Evolutionary conservation across 1,140 invertebrate species (phyloP).

Genomic region (Micrasema longulum): DNA sequence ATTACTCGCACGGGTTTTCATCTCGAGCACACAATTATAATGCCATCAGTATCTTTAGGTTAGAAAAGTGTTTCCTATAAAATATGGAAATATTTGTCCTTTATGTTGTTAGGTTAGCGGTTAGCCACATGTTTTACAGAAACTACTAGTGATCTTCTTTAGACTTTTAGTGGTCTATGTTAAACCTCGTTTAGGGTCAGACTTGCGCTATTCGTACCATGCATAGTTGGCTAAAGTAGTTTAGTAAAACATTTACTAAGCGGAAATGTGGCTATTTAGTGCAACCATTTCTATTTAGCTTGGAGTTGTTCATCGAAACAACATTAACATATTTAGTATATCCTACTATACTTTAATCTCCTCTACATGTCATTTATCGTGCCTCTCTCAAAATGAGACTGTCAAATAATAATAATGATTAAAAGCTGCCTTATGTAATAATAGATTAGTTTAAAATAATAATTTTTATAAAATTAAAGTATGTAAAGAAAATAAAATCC

Average conservation of each 20-base stretch:
- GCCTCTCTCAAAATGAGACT: constrained; percentile 34
- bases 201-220: constrained; percentile 30
- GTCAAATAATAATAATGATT: constrained; percentile 22
- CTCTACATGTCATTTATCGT: background rate
- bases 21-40: constrained; percentile 1
- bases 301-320: too few species aligned
- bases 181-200: background rate
- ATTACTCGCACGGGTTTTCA: background rate
- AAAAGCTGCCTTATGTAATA: constrained; percentile 20
- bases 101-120: background rate
- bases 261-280: too few species aligned
- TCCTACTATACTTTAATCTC: too few species aligned
- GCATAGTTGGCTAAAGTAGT: constrained; percentile 7
- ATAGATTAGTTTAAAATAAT: constrained; percentile 27
- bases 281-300: too few species aligned
- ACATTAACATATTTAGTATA: too few species aligned
- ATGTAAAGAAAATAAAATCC: constrained; percentile 7
- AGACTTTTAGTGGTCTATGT: background rate
- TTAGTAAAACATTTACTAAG: constrained; percentile 2
- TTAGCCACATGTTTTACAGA: background rate
- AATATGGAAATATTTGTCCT: too few species aligned
- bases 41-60: constrained; percentile 4
- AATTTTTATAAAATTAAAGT: constrained; percentile 17
- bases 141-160: constrained; percentile 1
- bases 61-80: constrained; percentile 1